Percentiles rank a stretch among this genome's conserved stretches.
These are phyloP conservation scores for Andrena praecox DNA, from an alignment of 2,888 invertebrate genomes.

Conservation along the genomic window DNA sequence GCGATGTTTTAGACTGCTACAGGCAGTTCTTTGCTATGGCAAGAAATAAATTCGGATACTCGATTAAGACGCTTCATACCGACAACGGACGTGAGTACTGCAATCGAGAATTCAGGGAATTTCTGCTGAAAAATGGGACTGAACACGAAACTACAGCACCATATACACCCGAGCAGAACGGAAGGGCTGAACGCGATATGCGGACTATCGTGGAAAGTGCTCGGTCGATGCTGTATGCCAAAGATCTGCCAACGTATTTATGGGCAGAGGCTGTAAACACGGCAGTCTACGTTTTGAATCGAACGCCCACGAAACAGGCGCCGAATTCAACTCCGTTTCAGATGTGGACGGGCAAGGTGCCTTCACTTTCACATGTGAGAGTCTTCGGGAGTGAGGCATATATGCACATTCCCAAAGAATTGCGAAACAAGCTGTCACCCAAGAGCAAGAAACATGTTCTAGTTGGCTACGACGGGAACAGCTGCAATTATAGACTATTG, in stretches of 20 bases:
- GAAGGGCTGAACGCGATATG: conserved; percentile 12
- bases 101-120: background rate
- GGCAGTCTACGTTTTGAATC: conserved; percentile 12
- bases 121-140: background rate
- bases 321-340: conserved; percentile 5
- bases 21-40: background rate
- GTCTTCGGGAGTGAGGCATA: conserved; percentile 10
- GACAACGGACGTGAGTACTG: too few species aligned
- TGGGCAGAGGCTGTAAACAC: conserved; percentile 27
- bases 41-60: background rate
- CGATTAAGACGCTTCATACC: too few species aligned
- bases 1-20: background rate
- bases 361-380: background rate
- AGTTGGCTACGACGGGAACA: conserved; percentile 14
- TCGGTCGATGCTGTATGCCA: conserved; percentile 4
- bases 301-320: background rate
- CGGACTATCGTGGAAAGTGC: too few species aligned
- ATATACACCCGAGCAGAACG: background rate
- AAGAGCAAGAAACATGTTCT: conserved; percentile 10
- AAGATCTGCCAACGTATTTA: background rate
- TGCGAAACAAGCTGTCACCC: background rate
- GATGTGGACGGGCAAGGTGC: background rate
- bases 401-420: conserved; percentile 4
- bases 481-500: background rate
- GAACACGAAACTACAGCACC: background rate